Base-by-base conservation (phyloP, 2,888 invertebrate species). In the Theretra japonica region DNA sequence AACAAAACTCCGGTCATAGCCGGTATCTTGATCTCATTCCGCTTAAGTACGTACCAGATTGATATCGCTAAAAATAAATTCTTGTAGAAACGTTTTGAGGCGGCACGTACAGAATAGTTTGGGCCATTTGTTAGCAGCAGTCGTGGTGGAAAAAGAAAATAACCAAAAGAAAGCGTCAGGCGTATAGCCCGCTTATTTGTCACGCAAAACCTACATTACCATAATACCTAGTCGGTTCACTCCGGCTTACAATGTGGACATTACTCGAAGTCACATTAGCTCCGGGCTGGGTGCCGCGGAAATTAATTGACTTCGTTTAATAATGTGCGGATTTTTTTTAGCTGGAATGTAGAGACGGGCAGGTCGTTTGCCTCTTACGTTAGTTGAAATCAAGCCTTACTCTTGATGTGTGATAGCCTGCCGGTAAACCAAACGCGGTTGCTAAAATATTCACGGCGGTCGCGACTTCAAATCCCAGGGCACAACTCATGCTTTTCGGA, bases 251-350 rank as follows among this genome's bases (percentile, higher is more conserved):
- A 72, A 77, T 75, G 75, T 76, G 75, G 72, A 74, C 75, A 77
- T 80, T 76, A 77, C 71, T 77, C 68, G 68, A 74, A 76, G 73
- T 74, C 74, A 73, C 69, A 70, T 73, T 70, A 70, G 72, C 72
- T 70, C 50, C 69, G 74, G 72, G 72, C 76, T 75, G 75, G 77
- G 72, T 76, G 74, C 75, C 74, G 71, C 69, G 73, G 72, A 73
- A 78, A 80, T 82, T 80, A 78, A 81, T 80, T 76, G 74, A 75
- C 73, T 79, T 76, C 69, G 58, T 79, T 78, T 75, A 76, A 74
- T 69, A 73, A 75, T 75, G 70, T 75, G 25, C 73, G 62, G 48
- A 57, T n/a, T 21, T 30, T n/a, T 69, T 74, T 71, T 77, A 78
- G 73, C 68, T 79, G 25, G 23, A 17, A 17, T 8, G 23, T 15